A percentile compares a stretch with the other conserved stretches of the same genome.
Conservation (phyloP, 1,140 invertebrate species). For the Neodiprion lecontei region DNA sequence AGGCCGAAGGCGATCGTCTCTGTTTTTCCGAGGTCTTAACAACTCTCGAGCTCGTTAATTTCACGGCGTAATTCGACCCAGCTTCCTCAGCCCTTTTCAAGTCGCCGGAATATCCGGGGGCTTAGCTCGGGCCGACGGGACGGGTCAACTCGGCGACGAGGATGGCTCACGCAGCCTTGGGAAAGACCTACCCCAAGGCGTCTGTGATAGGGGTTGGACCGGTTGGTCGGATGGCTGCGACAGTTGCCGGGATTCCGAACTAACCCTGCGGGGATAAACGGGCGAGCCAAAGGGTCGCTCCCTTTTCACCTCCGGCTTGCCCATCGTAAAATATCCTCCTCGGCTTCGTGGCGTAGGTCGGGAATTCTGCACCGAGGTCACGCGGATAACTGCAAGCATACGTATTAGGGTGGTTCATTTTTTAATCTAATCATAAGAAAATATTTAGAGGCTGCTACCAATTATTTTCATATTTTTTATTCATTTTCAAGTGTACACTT, state of each 20-base stretch:
- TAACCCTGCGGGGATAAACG: neutral
- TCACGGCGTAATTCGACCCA: too few relatives aligned
- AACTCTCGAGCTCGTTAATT: too few relatives aligned
- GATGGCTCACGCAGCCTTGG: conserved; percentile 16
- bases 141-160: neutral
- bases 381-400: too few relatives aligned
- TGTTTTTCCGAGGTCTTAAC: too few relatives aligned
- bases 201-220: conserved; percentile 19
- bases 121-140: neutral
- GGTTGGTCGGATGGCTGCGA: neutral
- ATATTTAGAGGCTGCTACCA: too few relatives aligned
- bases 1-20: too few relatives aligned
- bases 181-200: conserved; percentile 23
- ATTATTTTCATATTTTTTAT: too few relatives aligned
- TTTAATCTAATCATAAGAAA: too few relatives aligned
- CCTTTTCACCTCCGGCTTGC: neutral
- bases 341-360: neutral
- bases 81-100: too few relatives aligned
- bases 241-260: neutral
- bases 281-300: neutral
- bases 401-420: too few relatives aligned
- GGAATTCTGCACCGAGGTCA: neutral
- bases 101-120: neutral
- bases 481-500: too few relatives aligned
- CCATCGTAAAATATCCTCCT: neutral